These are phyloP conservation scores for Excalfactoria chinensis DNA, from an alignment of 2,113 vertebrate species.

Conservation along the genomic window DNA sequence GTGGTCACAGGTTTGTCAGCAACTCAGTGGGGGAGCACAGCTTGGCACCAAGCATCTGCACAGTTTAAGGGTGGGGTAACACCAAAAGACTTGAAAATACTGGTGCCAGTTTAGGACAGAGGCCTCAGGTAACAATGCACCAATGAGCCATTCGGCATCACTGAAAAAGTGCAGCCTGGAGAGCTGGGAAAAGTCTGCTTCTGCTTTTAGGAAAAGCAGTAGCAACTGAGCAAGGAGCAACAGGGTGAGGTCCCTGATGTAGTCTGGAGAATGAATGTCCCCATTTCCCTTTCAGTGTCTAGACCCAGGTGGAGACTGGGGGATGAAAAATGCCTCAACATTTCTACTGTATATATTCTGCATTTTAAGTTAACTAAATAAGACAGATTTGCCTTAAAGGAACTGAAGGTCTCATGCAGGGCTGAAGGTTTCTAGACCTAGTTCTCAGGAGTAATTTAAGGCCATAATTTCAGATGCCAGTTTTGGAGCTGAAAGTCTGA, in stretches of 20 bases:
- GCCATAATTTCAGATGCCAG: conserved; percentile 4
- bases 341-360: neutral
- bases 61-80: accelerated
- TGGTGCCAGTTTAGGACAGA: neutral
- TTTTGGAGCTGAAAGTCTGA: neutral
- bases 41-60: neutral
- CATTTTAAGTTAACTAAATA: neutral
- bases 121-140: accelerated
- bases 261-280: neutral
- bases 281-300: neutral
- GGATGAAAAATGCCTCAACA: neutral
- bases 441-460: neutral
- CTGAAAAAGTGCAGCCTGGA: neutral
- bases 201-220: neutral
- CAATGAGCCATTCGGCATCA: accelerated
- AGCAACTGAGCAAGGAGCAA: neutral
- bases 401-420: neutral
- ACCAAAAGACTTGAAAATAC: neutral
- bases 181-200: neutral
- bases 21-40: neutral
- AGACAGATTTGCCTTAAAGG: neutral
- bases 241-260: neutral
- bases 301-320: accelerated
- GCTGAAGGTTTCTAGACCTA: neutral
- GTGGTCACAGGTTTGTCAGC: neutral